Percentiles rank a stretch among this genome's conserved stretches.
Evolutionary conservation across 2,888 invertebrate genomes (phyloP).

Genomic region (Ectropis crepuscularia): DNA sequence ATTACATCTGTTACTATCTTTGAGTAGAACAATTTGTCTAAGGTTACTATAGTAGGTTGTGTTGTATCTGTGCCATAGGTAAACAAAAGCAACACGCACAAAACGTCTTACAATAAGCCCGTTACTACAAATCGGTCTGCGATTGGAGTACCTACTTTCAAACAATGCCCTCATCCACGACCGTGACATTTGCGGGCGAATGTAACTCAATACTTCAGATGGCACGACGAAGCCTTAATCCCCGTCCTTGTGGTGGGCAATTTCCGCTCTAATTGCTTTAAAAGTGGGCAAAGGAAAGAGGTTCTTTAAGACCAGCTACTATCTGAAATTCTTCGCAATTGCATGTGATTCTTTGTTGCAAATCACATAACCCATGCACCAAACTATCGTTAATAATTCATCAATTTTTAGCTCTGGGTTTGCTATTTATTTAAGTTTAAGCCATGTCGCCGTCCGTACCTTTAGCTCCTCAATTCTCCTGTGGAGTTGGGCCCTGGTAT

Average conservation of each 20-base stretch:
- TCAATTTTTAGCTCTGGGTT: background rate
- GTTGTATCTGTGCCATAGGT: too few relatives aligned
- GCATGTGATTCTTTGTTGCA: too few relatives aligned
- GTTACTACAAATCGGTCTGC: constrained; percentile 26
- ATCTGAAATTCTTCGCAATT: too few relatives aligned
- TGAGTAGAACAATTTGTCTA: too few relatives aligned
- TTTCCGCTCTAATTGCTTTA: constrained; percentile 34
- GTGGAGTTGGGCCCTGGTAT: constrained; percentile 75
- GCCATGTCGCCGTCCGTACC: constrained; percentile 49
- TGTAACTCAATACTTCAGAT: constrained; percentile 28
- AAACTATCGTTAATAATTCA: too few relatives aligned
- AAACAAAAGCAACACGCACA: constrained; percentile 13
- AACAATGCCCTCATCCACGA: constrained; percentile 24
- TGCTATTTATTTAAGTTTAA: background rate
- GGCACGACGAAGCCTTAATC: constrained; percentile 34
- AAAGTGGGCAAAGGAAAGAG: constrained; percentile 3
- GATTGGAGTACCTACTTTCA: constrained; percentile 7
- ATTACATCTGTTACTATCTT: too few relatives aligned
- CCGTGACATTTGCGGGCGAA: constrained; percentile 32
- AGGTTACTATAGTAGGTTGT: too few relatives aligned
- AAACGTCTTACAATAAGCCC: constrained; percentile 24
- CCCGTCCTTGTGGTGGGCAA: constrained; percentile 35
- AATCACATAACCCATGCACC: too few relatives aligned
- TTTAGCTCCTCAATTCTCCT: constrained; percentile 78
- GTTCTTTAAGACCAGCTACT: background rate